Evolutionary conservation across 2,888 invertebrate genomes (phyloP), one percentile per base, ranked within the genome.

Genomic region (Amorpha juglandis): DNA sequence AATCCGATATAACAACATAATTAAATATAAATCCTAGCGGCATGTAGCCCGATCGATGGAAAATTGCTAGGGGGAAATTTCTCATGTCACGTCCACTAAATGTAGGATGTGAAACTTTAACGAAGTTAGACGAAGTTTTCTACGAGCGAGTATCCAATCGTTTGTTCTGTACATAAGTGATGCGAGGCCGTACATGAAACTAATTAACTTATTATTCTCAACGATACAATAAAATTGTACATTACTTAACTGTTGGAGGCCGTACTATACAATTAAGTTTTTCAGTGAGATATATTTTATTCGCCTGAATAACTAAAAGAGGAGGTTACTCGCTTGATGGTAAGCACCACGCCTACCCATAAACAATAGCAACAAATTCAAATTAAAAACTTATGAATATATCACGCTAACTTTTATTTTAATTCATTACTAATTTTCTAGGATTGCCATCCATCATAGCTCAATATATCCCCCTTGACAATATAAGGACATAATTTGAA

Each of bases 41-140:
- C 53, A 19, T 38, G 42, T 58, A 42, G 7, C 12, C 11, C 12
- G 12, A 12, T 38, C 19, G 12, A 16, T 35, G 11, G 38, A 19
- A 42, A 53, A 58, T 12, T 11, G 12, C 38, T 21, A 19, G 42
- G 42, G n/a, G 11, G 16, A 50, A 51, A 63, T 63, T 35, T 63
- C 63, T 51, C 51, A 51, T 14, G 63, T 63, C 63, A 63, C 63
- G 51, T 63, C 35, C 63, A 38, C 50, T 35, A 11, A 16, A 27
- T 63, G 63, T 63, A 51, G 51, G 19, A 51, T 63, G 63, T 51
- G 38, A 63, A 63, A 63, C 63, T 63, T 63, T 63, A 38, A 38
- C 63, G 19, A 63, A 63, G 50, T 48, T 51, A 38, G 16, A 51
- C 35, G 12, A 63, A 63, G 38, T 63, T 63, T 50, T 63, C 51